Percentiles rank a stretch among this genome's conserved stretches.
Conservation (phyloP, 2,113 vertebrate species). For the Myocastor coypus region DNA sequence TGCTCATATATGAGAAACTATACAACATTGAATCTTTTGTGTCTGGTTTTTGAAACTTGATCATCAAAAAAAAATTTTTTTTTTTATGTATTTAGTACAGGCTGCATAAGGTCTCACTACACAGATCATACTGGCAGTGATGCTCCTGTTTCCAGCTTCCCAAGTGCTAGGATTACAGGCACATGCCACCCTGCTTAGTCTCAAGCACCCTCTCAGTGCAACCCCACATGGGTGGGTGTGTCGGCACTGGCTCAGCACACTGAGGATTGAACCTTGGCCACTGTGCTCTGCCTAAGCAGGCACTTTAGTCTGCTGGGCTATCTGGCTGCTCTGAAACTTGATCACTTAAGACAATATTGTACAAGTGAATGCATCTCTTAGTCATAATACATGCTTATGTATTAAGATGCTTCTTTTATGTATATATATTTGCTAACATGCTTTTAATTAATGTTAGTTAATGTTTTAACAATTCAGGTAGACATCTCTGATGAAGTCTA, state of each 20-base stretch:
- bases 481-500: constrained; percentile 12
- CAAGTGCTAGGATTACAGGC: too few relatives aligned
- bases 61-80: neutral
- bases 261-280: too few relatives aligned
- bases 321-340: neutral
- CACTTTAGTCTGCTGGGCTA: too few relatives aligned
- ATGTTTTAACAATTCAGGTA: constrained; percentile 24
- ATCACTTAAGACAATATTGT: constrained; percentile 33
- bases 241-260: too few relatives aligned
- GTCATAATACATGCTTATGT: neutral
- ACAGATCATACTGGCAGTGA: fast-evolving
- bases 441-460: constrained; percentile 13
- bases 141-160: too few relatives aligned
- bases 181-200: too few relatives aligned
- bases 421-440: constrained; percentile 1
- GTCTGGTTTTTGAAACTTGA: neutral
- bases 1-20: neutral
- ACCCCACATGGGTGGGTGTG: too few relatives aligned
- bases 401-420: neutral
- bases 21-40: neutral
- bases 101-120: too few relatives aligned
- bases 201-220: too few relatives aligned
- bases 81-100: too few relatives aligned
- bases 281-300: too few relatives aligned
- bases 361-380: neutral